These are phyloP conservation scores for Microhierax caerulescens DNA, from an alignment of 2,797 vertebrate genomes.

Conservation along the genomic window DNA sequence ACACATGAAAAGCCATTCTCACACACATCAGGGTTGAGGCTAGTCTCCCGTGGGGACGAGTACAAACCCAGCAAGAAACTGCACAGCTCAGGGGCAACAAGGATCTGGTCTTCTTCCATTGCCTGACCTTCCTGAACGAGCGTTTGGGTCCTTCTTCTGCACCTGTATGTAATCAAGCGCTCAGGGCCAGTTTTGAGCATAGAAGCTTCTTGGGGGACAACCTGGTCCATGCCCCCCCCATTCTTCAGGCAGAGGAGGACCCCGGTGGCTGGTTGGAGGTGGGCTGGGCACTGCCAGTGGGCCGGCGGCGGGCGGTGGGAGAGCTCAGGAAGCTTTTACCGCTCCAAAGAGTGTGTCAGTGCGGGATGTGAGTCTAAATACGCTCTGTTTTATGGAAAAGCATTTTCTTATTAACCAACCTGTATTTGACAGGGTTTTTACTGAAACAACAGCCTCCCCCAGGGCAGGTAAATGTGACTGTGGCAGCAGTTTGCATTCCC, in stretches of 20 bases:
- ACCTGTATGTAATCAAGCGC: neutral
- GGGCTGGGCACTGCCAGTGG: neutral
- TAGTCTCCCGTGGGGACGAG: neutral
- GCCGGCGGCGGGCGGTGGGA: accelerated
- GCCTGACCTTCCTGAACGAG: neutral
- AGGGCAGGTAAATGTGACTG: conserved; percentile 54
- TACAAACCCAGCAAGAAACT: neutral
- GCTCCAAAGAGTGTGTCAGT: neutral
- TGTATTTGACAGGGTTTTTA: conserved; percentile 18
- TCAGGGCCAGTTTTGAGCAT: neutral
- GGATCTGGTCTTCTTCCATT: neutral
- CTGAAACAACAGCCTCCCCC: conserved; percentile 30
- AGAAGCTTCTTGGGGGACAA: neutral
- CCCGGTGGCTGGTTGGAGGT: accelerated
- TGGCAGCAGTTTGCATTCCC: conserved; percentile 20
- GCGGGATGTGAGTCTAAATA: neutral
- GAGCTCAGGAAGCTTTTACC: neutral
- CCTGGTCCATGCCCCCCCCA: accelerated
- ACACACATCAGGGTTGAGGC: neutral
- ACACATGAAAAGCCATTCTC: neutral
- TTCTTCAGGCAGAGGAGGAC: neutral
- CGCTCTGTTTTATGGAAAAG: neutral
- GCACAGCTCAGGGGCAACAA: neutral
- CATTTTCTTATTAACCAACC: conserved; percentile 38
- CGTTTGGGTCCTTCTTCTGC: neutral